Conservation (phyloP, 35 echinoderm and acorn worm genomes). For the Chiridota heheva region DNA sequence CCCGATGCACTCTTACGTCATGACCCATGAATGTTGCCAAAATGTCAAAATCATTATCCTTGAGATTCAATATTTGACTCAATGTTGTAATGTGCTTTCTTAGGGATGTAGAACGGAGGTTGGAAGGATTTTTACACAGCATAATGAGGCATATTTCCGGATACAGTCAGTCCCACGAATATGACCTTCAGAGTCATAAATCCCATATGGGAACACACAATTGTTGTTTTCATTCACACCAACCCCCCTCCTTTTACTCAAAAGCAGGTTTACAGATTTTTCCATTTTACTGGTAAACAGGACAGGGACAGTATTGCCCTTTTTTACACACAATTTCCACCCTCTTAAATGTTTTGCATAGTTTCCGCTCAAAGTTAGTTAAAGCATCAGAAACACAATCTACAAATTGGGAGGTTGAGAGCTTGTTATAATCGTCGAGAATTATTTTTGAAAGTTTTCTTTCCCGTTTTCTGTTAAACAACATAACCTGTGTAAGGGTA, state of each 20-base stretch:
- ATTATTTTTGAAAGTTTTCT: constrained; percentile 67
- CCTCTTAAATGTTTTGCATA: constrained; percentile 31
- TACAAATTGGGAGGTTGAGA: constrained; percentile 19
- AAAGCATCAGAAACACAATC: constrained; percentile 41
- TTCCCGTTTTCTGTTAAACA: constrained; percentile 69
- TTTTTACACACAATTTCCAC: constrained; percentile 68
- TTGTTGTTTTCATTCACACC: constrained; percentile 32
- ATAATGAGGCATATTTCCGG: constrained; percentile 9
- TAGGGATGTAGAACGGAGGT: constrained; percentile 53
- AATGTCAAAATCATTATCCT: constrained; percentile 75
- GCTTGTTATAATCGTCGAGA: constrained; percentile 47
- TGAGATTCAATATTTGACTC: constrained; percentile 74
- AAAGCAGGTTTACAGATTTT: constrained; percentile 31
- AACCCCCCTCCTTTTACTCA: constrained; percentile 28
- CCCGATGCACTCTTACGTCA: constrained; percentile 58
- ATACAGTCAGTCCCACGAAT: constrained; percentile 53
- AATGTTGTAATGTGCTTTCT: constrained; percentile 76
- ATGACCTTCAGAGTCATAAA: constrained; percentile 26
- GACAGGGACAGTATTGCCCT: constrained; percentile 61
- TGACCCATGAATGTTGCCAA: constrained; percentile 71
- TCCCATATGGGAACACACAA: constrained; percentile 48
- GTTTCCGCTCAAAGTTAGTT: constrained; percentile 51
- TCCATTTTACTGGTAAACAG: constrained; percentile 59
- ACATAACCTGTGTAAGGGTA: constrained; percentile 56
- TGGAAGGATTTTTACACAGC: constrained; percentile 47